These are phyloP conservation scores for Leucopsar rothschildi DNA, from an alignment of 2,113 vertebrate genomes.

Conservation along the genomic window DNA sequence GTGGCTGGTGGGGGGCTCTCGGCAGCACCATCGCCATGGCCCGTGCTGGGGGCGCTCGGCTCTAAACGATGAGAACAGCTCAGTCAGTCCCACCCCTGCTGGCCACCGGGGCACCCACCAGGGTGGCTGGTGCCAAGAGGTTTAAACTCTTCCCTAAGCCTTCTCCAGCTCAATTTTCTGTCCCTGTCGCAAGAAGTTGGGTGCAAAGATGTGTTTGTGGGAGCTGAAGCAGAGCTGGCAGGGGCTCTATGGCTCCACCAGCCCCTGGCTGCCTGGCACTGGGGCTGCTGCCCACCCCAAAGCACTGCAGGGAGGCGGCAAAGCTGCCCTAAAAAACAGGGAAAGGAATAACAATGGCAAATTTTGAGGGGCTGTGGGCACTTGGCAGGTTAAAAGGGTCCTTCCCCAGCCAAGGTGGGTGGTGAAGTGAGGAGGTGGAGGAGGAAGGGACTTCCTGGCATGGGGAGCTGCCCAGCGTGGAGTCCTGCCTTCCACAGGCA, in stretches of 20 bases:
- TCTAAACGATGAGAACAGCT: slow-evolving; percentile 83
- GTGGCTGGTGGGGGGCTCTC: slow-evolving; percentile 54
- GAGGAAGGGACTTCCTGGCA: background rate
- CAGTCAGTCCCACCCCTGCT: slow-evolving; percentile 64
- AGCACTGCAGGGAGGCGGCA: background rate
- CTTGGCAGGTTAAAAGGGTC: slow-evolving; percentile 41
- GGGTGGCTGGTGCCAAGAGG: background rate
- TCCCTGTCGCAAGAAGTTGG: slow-evolving; percentile 15
- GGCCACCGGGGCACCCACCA: background rate
- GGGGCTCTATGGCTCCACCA: background rate
- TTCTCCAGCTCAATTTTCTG: background rate
- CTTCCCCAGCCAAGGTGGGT: background rate
- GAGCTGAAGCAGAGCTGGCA: background rate
- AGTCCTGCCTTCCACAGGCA: background rate
- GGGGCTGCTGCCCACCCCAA: rapidly evolving
- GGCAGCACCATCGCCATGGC: slow-evolving; percentile 62
- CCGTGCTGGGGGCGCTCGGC: slow-evolving; percentile 57
- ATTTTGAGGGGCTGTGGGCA: background rate
- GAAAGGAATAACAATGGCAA: background rate
- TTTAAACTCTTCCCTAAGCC: slow-evolving; percentile 12
- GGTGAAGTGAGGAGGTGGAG: background rate
- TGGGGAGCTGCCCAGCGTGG: rapidly evolving
- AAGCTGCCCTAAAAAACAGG: background rate
- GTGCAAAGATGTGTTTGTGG: slow-evolving; percentile 32
- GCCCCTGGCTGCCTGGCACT: background rate